Base-by-base conservation (phyloP, 1,140 invertebrate species). In the Onthophagus taurus region DNA sequence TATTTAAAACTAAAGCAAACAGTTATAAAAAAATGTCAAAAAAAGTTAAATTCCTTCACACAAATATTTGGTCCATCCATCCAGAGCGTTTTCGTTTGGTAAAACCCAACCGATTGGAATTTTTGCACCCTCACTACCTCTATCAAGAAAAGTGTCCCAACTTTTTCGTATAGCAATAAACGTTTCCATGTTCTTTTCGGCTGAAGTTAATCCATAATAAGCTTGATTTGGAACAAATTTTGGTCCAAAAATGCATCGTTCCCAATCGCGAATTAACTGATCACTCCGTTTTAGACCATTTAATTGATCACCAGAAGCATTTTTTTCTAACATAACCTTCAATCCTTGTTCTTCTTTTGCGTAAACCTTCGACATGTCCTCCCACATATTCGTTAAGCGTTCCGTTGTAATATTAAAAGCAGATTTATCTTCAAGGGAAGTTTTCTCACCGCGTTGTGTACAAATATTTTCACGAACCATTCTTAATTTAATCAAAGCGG, bases 401-500 rank as follows among this genome's bases (percentile, higher is more conserved):
- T 53, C 52, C 16, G 57, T 58, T n/a, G 52, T 54, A 9, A 54
- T 48, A 30, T 47, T 50, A 44, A 65, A 65, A 6, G 60, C 60
- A 20, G 53, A 48, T 12, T 48, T 34, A 45, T 66, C 62, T 43
- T 58, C 59, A 7, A 67, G 55, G 3, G 72, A 71, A 3, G 74
- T 57, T 47, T 60, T 60, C 53, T 77, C 71, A 11, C 80, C 80
- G 54, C 76, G 68, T 3, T 77, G 72, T 34, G 65, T 65, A 19
- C 72, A 72, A 30, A 75, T 73, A 19, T 75, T 72, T 31, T 72
- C 64, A 49, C 81, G 70, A 4, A 78, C 68, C 41, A 63, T 67
- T 33, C 81, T 64, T 7, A 86, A 62, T 55, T 78, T 80, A 18
- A 71, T 48, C 12, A 88, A 55, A 8, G 75, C 70, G 20, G 76